Percentiles rank a stretch among this genome's conserved stretches.
Conservation (phyloP, 2,888 invertebrate genomes). For the Halictus quadricinctus region DNA sequence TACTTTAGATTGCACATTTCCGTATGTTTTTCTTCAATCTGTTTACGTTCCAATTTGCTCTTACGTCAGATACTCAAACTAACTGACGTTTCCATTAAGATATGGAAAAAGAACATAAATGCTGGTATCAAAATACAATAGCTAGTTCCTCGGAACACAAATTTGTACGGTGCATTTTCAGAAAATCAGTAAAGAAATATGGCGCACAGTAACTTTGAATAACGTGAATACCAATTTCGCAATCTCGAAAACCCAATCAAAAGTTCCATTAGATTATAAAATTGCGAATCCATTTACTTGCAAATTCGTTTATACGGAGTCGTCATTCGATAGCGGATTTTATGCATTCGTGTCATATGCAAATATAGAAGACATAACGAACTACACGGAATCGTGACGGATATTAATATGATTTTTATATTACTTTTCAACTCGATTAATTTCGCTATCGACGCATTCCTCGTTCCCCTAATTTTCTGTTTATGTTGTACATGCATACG, state of each 20-base stretch:
- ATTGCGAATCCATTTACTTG: conserved; percentile 1
- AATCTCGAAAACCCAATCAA: background rate
- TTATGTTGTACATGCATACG: background rate
- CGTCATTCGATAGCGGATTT: background rate
- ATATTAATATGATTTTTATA: background rate
- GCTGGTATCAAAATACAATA: background rate
- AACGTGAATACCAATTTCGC: background rate
- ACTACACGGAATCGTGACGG: background rate
- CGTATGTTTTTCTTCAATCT: conserved; percentile 15
- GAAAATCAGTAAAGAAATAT: background rate
- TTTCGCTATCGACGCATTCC: background rate
- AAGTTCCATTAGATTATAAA: background rate
- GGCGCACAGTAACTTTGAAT: background rate
- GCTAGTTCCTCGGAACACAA: background rate
- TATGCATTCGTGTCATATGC: background rate
- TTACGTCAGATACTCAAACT: background rate
- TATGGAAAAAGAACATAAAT: background rate
- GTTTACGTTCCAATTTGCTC: background rate
- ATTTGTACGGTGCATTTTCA: background rate
- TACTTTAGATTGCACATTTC: background rate
- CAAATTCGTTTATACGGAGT: conserved; percentile 2
- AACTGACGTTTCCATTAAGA: background rate
- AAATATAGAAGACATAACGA: background rate
- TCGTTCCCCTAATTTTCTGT: background rate
- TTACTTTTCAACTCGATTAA: background rate